Evolutionary conservation across 2,797 vertebrate species (phyloP), one percentile per base, ranked within the genome.

Genomic region (Holocentrus rufus): DNA sequence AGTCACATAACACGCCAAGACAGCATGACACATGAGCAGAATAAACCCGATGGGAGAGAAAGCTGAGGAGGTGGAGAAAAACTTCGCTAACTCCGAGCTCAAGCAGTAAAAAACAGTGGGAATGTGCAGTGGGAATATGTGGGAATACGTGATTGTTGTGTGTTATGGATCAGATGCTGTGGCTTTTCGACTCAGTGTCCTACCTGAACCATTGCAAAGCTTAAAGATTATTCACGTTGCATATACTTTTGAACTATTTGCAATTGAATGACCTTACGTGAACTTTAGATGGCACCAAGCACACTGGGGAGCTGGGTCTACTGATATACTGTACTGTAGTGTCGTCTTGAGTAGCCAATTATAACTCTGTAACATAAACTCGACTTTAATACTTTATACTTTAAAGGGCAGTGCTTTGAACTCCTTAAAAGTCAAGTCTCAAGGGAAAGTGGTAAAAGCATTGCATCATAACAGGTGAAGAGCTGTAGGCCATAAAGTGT

Each of bases 371-470:
- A 70, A 76, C 76, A 76, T 74, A 72, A 84, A 82, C 79, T 77
- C 59, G 62, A 80, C 73, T 59, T 66, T 70, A 59, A 50, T 59
- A 17, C 46, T 39, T 79, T 56, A 77, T 77, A 70, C 61, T 84
- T 85, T 58, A 84, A 81, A 82, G 79, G 71, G 56, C 69, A 78
- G 47, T 42, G 71, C 61, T 5, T 65, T 88, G 80, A 89, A 84
- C 83, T 82, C 77, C 77, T 80, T 76, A 81, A 89, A 92, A 83
- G 83, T 81, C 83, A 79, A 75, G 78, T 65, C 85, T 88, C 71
- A 47, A 56, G 77, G 65, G 81, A 85, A 59, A 72, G 69, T 72
- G 79, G 71, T 87, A 87, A 90, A 89, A 89, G 89, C 88, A 65
- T 87, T 85, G 77, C 86, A 77, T 87, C 85, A 81, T 77, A 80